Evolutionary conservation across 2,888 invertebrate genomes (phyloP), one percentile per base, ranked within the genome.

Genomic region (Morpho helenor): DNA sequence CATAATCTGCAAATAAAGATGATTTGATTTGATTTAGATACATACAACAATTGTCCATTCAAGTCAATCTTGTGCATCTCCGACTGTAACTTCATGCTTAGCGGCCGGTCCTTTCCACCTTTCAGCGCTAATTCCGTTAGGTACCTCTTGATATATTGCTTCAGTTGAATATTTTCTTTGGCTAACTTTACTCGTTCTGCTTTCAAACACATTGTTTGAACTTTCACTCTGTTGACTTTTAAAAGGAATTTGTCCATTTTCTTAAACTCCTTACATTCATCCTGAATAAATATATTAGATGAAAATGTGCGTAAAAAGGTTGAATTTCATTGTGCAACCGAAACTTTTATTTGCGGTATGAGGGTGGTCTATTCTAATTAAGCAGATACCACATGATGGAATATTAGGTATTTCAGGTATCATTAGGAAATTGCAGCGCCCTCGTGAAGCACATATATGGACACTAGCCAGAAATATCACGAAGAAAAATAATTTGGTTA

Each of bases 211-310:
- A 88, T 73, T 0, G 82, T 79, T 57, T 91, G 90, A 0, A 91
- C 85, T 57, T 77, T 82, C 0, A 81, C 87, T 60, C 85, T 73
- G 72, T 90, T 91, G 10, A 82, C 70, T 79, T 90, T 91, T 5
- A 87, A 65, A 92, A 96, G 93, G 74, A 96, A 95, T 67, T 93
- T 94, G 64, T 94, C 94, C 87, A 96, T 84, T 74, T 93, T 92
- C 9, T 86, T 86, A 71, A 92, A 92, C 52, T 91, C 85, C 49
- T 87, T 91, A 64, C 90, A 89, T 69, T 83, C 87, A 16, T 83
- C 75, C 92, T 92, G n/a, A 22, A 50, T 45, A 31, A 31, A 5
- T 5, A 31, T 31, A 31, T 31, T 31, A 31, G 5, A 31, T 31
- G 31, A 31, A 31, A 31, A 31, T 31, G 3, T 5, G 31, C 31